Conservation (phyloP, 2,888 invertebrate species). For the Lapara coniferarum region DNA sequence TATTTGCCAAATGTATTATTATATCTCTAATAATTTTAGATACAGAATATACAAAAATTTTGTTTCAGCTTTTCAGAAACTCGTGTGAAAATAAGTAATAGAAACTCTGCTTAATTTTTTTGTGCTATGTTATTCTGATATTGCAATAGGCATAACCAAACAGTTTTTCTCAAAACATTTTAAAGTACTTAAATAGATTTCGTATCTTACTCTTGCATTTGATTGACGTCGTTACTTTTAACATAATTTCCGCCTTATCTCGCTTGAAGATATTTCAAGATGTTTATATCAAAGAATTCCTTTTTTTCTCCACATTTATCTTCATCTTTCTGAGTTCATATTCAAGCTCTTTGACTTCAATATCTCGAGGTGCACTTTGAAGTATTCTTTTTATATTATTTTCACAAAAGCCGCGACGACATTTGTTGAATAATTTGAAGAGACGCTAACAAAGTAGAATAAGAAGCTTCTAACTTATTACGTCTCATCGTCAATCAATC, state of each 20-base stretch:
- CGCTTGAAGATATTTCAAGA: constrained; percentile 34
- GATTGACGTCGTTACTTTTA: constrained; percentile 44
- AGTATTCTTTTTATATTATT: constrained; percentile 7
- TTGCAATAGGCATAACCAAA: background rate
- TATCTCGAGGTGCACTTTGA: constrained; percentile 22
- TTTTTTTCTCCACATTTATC: constrained; percentile 32
- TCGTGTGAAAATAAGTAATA: background rate
- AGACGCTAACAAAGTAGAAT: background rate
- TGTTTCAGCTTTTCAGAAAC: background rate
- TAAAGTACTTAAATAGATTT: background rate
- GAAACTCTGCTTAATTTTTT: background rate
- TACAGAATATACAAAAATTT: background rate
- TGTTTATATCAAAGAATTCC: constrained; percentile 36
- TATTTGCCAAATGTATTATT: constrained; percentile 4
- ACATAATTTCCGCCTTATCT: constrained; percentile 36
- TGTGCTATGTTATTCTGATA: no score
- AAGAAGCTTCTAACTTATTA: constrained; percentile 7
- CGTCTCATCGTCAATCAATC: constrained; percentile 25
- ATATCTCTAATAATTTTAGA: background rate
- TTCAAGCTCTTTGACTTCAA: constrained; percentile 13
- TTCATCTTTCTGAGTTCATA: constrained; percentile 25
- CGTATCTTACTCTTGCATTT: constrained; percentile 28
- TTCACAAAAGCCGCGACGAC: constrained; percentile 3
- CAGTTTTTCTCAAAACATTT: background rate
- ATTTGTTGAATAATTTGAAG: constrained; percentile 1